A percentile compares a stretch with the other conserved stretches of the same genome.
Evolutionary conservation across 2,888 invertebrate species (phyloP).

Genomic region (Drosophila lutescens): DNA sequence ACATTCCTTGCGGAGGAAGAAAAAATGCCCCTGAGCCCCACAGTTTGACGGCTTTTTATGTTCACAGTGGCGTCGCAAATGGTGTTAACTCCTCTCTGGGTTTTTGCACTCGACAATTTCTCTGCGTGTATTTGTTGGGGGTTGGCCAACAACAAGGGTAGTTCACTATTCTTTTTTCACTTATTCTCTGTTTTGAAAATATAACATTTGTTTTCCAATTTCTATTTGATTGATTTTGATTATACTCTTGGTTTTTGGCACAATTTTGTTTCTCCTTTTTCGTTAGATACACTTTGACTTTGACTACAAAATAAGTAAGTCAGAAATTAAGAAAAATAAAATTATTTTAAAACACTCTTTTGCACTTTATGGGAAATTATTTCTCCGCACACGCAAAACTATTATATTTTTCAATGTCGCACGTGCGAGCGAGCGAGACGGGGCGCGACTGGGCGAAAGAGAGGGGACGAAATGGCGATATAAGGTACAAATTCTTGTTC

Average conservation of each 20-base stretch:
- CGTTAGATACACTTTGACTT: conserved; percentile 28
- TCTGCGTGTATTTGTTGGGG: conserved; percentile 22
- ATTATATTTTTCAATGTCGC: conserved; percentile 45
- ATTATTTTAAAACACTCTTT: conserved; percentile 22
- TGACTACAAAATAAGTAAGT: conserved; percentile 16
- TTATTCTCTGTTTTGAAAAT: conserved; percentile 25
- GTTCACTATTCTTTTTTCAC: conserved; percentile 18
- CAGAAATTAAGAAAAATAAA: conserved; percentile 13
- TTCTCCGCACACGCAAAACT: conserved; percentile 33
- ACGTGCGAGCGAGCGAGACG: conserved; percentile 39
- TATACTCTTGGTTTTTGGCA: conserved; percentile 64
- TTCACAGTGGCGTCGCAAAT: conserved; percentile 73
- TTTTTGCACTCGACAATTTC: conserved; percentile 12
- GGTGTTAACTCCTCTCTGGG: conserved; percentile 27
- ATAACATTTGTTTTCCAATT: conserved; percentile 25
- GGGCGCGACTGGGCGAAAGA: conserved; percentile 3
- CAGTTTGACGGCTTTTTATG: conserved; percentile 93
- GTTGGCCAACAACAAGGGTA: conserved; percentile 10
- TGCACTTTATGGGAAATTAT: conserved; percentile 25
- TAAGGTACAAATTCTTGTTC: conserved; percentile 33
- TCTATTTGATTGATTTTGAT: conserved; percentile 31
- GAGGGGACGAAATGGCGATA: conserved; percentile 12
- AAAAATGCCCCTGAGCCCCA: conserved; percentile 98
- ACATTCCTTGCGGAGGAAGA: conserved; percentile 98
- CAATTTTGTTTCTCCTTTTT: conserved; percentile 52